Evolutionary conservation across 2,113 vertebrate genomes (phyloP), one percentile per base, ranked within the genome.

Genomic region (Salvator merianae): DNA sequence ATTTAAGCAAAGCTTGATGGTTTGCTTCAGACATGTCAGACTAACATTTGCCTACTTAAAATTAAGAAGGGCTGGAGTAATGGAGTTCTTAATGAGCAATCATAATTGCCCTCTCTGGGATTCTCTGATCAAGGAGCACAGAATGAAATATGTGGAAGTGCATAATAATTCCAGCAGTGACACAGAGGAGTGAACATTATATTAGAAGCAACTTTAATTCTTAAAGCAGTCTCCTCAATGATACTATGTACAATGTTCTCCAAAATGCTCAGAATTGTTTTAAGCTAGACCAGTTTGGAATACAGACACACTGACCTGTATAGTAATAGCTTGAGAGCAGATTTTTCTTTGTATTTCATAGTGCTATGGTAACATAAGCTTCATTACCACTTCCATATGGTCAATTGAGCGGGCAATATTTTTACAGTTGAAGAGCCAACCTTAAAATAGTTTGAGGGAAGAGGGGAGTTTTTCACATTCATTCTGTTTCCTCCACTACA

Each of bases 61-160:
- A 79, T 84, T 84, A 84, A 79, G 68, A 72, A 78, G 55, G 68
- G 55, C 76, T 84, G 40, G 30, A 72, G 76, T 38, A 34, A 72
- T 72, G 34, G 76, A 79, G 76, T 62, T 84, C 76, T 79, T 84
- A 79, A 84, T 84, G 83, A 79, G 53, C 53, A 79, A 79, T 73
- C 83, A 79, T 84, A 84, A 84, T 79, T 84, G 53, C 68, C 76
- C 76, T 84, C 76, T 62, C 83, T 79, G 83, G 83, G 26, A 47
- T 79, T 84, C 53, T 24, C 77, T 79, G 55, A 84, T 79, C 83
- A 79, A 84, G 76, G 55, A 84, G 75, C 83, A 65, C 30, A 72
- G 68, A 84, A 70, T 84, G 83, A 79, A 73, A 72, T 63, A 72
- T 50, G 38, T 32, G 68, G n/a, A 84, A 65, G n/a, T 73, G 53